Evolutionary conservation across 53 echinoderm and acorn worm genomes (phyloP), one percentile per base, ranked within the genome.

Genomic region (Holothuria leucospilota): DNA sequence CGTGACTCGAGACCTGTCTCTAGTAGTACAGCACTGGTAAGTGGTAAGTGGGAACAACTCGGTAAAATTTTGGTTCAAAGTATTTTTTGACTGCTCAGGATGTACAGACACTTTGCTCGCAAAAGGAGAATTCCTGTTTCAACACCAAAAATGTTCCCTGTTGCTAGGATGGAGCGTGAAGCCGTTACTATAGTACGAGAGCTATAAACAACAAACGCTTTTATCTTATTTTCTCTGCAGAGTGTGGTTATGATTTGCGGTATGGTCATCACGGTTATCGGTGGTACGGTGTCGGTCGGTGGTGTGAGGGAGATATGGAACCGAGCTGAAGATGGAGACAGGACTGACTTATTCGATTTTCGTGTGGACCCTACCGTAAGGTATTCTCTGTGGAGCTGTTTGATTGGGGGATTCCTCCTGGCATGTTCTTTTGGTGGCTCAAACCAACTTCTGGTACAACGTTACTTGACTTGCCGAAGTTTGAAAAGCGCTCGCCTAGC

Each of bases 191-290:
- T 34, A 34, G 46, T 4, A 46, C 2, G 46, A 46, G 46, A 46
- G 46, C 46, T 46, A 46, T 46, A 4, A 5, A 8, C 46, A 46
- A 7, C 46, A 46, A 46, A 8, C n/a, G 46, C 46, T 46, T 46
- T 46, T 7, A 46, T 46, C 46, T 46, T 4, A 9, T 46, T 46
- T 7, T 46, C 46, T 7, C 2, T 51, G 8, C 77, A 77, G 77
- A 77, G 77, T 77, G 49, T 49, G n/a, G n/a, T 77, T 2, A 77
- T 77, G 53, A 27, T 77, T 21, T 16, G 41, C 27, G 77, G 77
- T 20, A 23, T 77, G n/a, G 23, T 77, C 21, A 26, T 41, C n/a
- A 18, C 41, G n/a, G 51, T 77, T 46, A 49, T 49, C 41, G 21
- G 46, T 5, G 77, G 51, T 9, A 39, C 11, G 23, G 10, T 23